Base-by-base conservation (phyloP, 2,888 invertebrate species). In the Drosophila rellima region DNA sequence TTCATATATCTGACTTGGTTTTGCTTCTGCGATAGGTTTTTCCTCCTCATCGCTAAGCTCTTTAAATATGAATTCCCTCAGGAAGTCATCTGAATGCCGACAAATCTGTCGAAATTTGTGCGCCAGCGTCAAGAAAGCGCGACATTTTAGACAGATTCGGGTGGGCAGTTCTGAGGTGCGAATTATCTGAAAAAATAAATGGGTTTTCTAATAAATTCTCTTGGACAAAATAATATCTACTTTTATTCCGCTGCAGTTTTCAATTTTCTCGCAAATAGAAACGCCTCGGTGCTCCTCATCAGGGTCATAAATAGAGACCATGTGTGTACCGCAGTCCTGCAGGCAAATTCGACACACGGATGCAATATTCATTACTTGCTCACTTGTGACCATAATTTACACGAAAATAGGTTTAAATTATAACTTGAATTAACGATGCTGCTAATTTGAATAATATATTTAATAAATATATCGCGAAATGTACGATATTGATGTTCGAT, bases 51-150 rank as follows among this genome's bases (percentile, higher is more conserved):
- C 66, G 2, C 26, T 33, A 1, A 44, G 6, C 6, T 63, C 54
- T 33, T 84, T 83, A 18, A 67, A 74, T 10, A 90, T 78, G 59
- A 88, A 92, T 47, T 90, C 88, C 8, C 88, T 80, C 2, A 92
- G 71, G 29, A 92, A 91, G 18, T 85, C 84, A 69, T 92, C 87
- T 0, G 93, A 92, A 44, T 89, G 91, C 40, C 90, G 88, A 37
- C 93, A 92, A 48, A 92, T 90, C 54, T 83, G 84, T 2, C 91
- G 91, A 72, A 93, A 93, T 54, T 91, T 92, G 64, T 91, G 86
- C 0, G 92, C 91, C 8, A 92, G 77, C 2, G 81, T 83, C 5
- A 93, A 61, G 48, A 92, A 90, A 0, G 82, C 84, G 8, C 90
- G 73, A 52, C 92, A 92, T 40, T 86, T 88, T 0, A 72, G 68